Evolutionary conservation across 2,113 vertebrate genomes (phyloP).

Genomic region (Rattus rattus): DNA sequence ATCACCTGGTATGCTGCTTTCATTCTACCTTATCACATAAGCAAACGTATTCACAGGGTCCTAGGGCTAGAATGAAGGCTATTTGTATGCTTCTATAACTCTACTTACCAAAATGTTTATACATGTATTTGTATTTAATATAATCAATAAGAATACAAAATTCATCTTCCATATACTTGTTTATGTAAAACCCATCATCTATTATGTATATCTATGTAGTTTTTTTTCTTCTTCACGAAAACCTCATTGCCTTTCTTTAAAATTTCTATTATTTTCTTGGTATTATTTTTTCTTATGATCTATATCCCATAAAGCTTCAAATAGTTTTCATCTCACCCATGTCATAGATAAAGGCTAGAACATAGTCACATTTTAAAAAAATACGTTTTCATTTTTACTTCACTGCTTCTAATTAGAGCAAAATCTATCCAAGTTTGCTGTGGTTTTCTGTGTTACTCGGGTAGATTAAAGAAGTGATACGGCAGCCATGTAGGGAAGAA

Average conservation of each 20-base stretch:
- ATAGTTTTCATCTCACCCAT: background rate
- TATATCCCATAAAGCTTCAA: background rate
- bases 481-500: background rate
- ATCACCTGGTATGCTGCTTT: background rate
- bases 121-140: background rate
- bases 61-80: background rate
- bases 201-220: background rate
- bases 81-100: background rate
- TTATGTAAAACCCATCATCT: background rate
- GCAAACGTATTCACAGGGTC: background rate
- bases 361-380: background rate
- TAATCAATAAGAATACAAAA: background rate
- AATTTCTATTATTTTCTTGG: background rate
- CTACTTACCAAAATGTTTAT: background rate
- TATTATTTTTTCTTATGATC: background rate
- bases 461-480: background rate
- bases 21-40: background rate
- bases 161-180: background rate
- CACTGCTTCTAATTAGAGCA: background rate
- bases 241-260: background rate
- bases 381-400: background rate
- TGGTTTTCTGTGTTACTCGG: background rate
- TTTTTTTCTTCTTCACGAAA: background rate
- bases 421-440: background rate
- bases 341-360: background rate